Evolutionary conservation across 1,140 invertebrate genomes (phyloP).

Genomic region (Nasonia longicornis): DNA sequence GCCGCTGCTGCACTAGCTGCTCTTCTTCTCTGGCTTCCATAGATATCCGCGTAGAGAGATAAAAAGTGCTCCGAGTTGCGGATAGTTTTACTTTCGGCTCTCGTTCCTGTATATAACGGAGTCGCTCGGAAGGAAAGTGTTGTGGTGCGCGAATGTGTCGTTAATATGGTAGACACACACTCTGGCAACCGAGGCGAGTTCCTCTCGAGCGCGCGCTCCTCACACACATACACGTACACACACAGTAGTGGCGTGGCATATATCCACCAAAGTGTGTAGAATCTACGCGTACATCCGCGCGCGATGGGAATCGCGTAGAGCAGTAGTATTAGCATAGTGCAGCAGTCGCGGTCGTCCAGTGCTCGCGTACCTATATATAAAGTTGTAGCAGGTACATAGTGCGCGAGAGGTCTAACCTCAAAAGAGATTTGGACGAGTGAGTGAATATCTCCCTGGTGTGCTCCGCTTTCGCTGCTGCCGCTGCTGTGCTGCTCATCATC

Average conservation of each 20-base stretch:
- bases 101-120: neutral
- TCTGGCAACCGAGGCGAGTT: neutral
- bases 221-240: neutral
- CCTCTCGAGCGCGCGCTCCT: neutral
- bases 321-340: too few relatives aligned
- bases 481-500: neutral
- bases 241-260: neutral
- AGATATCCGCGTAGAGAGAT: too few relatives aligned
- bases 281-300: neutral
- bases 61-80: too few relatives aligned
- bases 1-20: neutral
- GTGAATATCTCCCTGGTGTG: neutral
- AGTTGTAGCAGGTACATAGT: neutral
- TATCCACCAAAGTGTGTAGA: too few relatives aligned
- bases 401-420: constrained; percentile 26
- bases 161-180: neutral
- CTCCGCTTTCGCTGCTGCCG: neutral
- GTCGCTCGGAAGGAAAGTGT: neutral
- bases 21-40: too few relatives aligned
- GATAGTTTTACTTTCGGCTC: neutral
- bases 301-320: neutral
- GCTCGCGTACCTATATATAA: neutral
- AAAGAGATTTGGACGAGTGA: neutral
- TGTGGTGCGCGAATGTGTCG: neutral
- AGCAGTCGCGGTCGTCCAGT: neutral